Evolutionary conservation across 2,113 vertebrate genomes (phyloP).

Genomic region (Sander vitreus): DNA sequence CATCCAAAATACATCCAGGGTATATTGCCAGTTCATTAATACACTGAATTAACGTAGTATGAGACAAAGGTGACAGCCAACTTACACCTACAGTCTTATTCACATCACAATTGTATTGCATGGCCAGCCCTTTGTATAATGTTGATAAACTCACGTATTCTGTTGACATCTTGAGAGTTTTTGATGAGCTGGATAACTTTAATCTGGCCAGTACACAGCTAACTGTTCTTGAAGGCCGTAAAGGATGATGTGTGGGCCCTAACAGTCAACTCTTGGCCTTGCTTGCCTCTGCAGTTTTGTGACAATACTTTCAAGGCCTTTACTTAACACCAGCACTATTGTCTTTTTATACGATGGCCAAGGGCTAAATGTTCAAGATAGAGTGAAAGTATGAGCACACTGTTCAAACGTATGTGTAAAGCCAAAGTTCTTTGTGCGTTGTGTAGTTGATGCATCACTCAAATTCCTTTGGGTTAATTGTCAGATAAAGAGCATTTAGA

Average conservation of each 20-base stretch:
- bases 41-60: background rate
- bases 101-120: background rate
- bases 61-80: background rate
- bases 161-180: constrained; percentile 32
- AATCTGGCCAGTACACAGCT: constrained; percentile 34
- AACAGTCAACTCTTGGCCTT: constrained; percentile 73
- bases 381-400: background rate
- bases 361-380: constrained; percentile 23
- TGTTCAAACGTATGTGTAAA: constrained; percentile 7
- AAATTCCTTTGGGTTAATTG: background rate
- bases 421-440: background rate
- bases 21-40: background rate
- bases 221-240: constrained; percentile 61
- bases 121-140: constrained; percentile 8
- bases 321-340: constrained; percentile 65
- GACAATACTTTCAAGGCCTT: constrained; percentile 79
- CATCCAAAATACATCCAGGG: background rate
- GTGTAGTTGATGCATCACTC: background rate
- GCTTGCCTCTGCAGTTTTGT: constrained; percentile 83
- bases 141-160: constrained; percentile 19
- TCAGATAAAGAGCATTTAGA: background rate
- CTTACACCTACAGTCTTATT: background rate
- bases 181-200: constrained; percentile 33
- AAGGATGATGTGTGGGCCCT: constrained; percentile 72
- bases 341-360: constrained; percentile 47